These are phyloP conservation scores for Drosophila vallismaia DNA, from an alignment of 2,888 invertebrate species.

Conservation along the genomic window DNA sequence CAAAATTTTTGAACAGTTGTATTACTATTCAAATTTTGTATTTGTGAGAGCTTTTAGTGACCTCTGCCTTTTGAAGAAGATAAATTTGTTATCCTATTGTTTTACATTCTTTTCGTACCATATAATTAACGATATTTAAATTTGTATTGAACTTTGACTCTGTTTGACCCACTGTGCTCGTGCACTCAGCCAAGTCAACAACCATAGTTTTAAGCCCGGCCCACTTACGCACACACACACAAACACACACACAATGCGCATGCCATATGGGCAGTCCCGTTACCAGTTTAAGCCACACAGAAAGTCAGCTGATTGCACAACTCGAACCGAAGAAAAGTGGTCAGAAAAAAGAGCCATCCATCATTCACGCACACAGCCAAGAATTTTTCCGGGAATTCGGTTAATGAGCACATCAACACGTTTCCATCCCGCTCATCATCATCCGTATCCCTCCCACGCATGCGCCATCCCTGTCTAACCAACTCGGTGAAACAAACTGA, in stretches of 20 bases:
- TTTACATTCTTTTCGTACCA: too few species aligned
- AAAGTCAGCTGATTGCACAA: slow-evolving; percentile 35
- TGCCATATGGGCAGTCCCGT: slow-evolving; percentile 74
- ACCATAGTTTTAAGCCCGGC: slow-evolving; percentile 75
- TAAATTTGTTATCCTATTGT: too few species aligned
- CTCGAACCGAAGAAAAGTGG: slow-evolving; percentile 5
- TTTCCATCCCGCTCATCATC: slow-evolving; percentile 22
- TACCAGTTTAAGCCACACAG: slow-evolving; percentile 75
- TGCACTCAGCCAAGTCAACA: slow-evolving; percentile 64
- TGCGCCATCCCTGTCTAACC: slow-evolving; percentile 60
- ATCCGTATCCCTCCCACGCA: slow-evolving; percentile 61
- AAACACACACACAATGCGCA: slow-evolving; percentile 51
- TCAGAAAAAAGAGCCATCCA: slow-evolving; percentile 33
- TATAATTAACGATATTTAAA: too few species aligned
- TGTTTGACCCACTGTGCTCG: slow-evolving; percentile 22
- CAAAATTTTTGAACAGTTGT: too few species aligned
- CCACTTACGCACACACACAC: slow-evolving; percentile 56
- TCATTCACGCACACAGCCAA: slow-evolving; percentile 32
- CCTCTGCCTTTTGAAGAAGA: too few species aligned
- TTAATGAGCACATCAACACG: slow-evolving; percentile 59
- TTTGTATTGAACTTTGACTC: too few species aligned
- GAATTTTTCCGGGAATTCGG: slow-evolving; percentile 17
- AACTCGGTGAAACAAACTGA: not conserved
- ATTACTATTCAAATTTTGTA: too few species aligned
- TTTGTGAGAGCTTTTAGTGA: too few species aligned